phyloP scores from a whole-genome alignment of 2,888 invertebrate species.

The Chrysina gloriosa region DNA sequence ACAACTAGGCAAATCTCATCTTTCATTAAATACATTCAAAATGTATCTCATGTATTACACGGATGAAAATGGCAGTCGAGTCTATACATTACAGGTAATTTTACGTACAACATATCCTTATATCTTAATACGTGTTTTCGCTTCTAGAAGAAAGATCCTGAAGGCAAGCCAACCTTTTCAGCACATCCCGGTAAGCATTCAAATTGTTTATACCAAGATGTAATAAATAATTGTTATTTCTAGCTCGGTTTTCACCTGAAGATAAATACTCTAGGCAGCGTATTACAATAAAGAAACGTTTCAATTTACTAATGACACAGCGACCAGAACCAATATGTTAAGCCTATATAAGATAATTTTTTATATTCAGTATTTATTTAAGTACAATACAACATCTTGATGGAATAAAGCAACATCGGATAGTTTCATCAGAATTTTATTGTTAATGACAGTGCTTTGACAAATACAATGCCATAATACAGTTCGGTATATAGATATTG shows the following conservation, averaged over 20 bases:
- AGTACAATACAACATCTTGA: background rate
- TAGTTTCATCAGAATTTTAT: slow-evolving; percentile 36
- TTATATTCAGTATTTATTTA: background rate
- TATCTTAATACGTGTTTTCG: background rate
- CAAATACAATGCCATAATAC: slow-evolving; percentile 53
- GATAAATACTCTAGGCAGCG: slow-evolving; percentile 93
- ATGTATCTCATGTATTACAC: slow-evolving; percentile 85
- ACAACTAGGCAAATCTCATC: background rate
- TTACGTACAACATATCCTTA: slow-evolving; percentile 6
- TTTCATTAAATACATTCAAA: background rate
- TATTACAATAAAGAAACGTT: slow-evolving; percentile 89
- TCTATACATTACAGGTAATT: slow-evolving; percentile 87
- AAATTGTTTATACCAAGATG: background rate
- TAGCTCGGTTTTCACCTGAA: slow-evolving; percentile 94
- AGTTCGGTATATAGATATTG: slow-evolving; percentile 20
- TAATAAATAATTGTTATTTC: slow-evolving; percentile 56
- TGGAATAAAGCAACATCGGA: background rate
- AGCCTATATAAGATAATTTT: slow-evolving; percentile 46
- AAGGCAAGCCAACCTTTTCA: slow-evolving; percentile 84
- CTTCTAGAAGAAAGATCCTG: slow-evolving; percentile 81
- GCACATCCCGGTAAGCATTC: slow-evolving; percentile 82
- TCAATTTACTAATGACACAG: slow-evolving; percentile 87
- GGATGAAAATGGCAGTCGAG: slow-evolving; percentile 81
- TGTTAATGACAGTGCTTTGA: slow-evolving; percentile 40
- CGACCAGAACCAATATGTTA: slow-evolving; percentile 78